A percentile compares a stretch with the other conserved stretches of the same genome.
phyloP scores from a whole-genome alignment of 2,113 vertebrate genomes.

The Motacilla tschutschensis region DNA sequence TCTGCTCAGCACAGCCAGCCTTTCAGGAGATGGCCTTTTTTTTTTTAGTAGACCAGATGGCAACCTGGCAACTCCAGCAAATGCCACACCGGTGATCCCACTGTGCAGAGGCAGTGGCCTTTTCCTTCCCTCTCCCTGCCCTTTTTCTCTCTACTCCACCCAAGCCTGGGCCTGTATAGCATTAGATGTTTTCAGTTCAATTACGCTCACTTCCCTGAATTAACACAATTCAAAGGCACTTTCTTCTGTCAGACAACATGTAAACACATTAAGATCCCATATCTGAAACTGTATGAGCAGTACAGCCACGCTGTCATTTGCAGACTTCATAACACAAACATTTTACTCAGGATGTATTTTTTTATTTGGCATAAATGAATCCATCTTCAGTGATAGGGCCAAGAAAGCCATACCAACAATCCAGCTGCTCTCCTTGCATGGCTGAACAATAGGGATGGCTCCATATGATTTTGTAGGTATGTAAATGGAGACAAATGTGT shows the following conservation, averaged over 20 bases:
- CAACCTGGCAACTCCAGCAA: constrained; percentile 46
- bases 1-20: background rate
- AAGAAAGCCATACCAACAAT: background rate
- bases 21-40: constrained; percentile 29
- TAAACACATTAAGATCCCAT: background rate
- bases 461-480: background rate
- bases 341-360: background rate
- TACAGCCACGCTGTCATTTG: background rate
- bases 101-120: background rate
- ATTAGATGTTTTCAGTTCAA: background rate
- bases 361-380: background rate
- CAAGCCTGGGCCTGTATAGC: background rate
- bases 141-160: background rate
- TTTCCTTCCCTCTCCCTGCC: background rate
- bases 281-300: background rate
- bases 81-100: background rate
- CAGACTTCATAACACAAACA: background rate
- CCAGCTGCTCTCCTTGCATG: background rate
- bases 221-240: background rate
- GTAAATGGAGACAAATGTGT: background rate
- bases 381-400: background rate
- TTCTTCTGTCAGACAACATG: background rate
- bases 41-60: constrained; percentile 45
- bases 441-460: background rate
- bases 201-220: background rate